Evolutionary conservation across 2,888 invertebrate species (phyloP), one percentile per base, ranked within the genome.

Genomic region (Leptogaster cylindrica): DNA sequence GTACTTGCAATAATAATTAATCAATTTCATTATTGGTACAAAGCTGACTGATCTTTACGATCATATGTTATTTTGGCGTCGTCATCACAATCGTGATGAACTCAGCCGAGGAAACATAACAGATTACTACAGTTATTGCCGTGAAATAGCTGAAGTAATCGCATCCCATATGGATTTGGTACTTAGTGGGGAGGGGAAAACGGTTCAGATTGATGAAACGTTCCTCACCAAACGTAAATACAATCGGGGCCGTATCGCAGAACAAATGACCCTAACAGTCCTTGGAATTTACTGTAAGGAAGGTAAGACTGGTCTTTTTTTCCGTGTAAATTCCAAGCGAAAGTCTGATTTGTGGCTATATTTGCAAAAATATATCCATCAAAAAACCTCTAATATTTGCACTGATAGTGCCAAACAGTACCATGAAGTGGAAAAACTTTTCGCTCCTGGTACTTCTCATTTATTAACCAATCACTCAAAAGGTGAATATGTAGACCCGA

Each of bases 141-240:
- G 52, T 2, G 52, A 52, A 12, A 28, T 52, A 6, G 14, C 28
- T 28, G 28, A 52, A 12, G 28, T 61, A 31, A 61, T 61, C 16
- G 39, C 23, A n/a, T 63, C 63, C 10, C 31, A 41, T 28, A 12
- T 3, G n/a, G 44, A 39, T 27, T 20, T 44, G n/a, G 10, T 4
- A 18, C 33, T 65, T 10, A 51, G 50, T 20, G 65, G 50, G 12
- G 50, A 28, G 7, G 50, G 65, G n/a, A 64, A 46, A 33, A 65
- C 65, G 3, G 50, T 65, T 2, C 33, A 65, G 8, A 65, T 65
- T 12, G 65, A 65, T 33, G 64, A 65, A 31, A 65, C 64, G 10
- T 65, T 65, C 25, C 18, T 65, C n/a, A 46, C 64, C 3, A 48
- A 50, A 20, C 2, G 33, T 7, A 65, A 65, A 20, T 50, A 50